Conservation (phyloP, 1,140 invertebrate species). For the Ganaspis sp. region DNA sequence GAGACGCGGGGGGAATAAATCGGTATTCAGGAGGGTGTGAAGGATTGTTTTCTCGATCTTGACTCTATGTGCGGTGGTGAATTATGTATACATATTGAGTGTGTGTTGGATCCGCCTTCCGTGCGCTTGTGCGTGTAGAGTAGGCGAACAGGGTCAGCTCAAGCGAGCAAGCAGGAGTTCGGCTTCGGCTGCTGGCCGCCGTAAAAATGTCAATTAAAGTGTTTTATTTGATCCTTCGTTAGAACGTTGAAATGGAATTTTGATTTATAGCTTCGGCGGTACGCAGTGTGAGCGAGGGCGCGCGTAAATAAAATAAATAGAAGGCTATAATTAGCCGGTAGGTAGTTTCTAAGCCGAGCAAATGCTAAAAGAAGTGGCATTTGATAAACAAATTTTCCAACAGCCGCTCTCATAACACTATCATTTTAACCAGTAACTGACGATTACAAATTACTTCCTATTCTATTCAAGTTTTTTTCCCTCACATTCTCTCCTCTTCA, state of each 20-base stretch:
- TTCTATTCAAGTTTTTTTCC: neutral
- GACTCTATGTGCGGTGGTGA: neutral
- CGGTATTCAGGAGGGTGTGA: conserved; percentile 12
- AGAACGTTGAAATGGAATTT: conserved; percentile 78
- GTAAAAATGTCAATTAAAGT: conserved; percentile 78
- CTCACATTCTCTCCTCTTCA: neutral
- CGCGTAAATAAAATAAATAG: conserved; percentile 76
- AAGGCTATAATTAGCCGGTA: conserved; percentile 73
- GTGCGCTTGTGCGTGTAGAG: conserved; percentile 49
- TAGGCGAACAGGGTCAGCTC: conserved; percentile 65
- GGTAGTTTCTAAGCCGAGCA: conserved; percentile 53
- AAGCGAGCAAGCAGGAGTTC: conserved; percentile 66
- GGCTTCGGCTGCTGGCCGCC: conserved; percentile 74
- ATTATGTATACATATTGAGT: conserved; percentile 16
- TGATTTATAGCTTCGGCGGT: conserved; percentile 70
- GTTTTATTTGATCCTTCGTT: conserved; percentile 78
- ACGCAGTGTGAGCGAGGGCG: conserved; percentile 54
- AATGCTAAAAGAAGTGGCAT: conserved; percentile 24
- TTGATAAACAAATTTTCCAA: conserved; percentile 27
- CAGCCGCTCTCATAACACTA: conserved; percentile 10
- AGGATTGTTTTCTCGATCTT: conserved; percentile 12
- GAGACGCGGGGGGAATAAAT: conserved; percentile 15
- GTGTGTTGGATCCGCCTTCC: conserved; percentile 33
- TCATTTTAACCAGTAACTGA: neutral
- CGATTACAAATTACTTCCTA: neutral